Evolutionary conservation across 2,888 invertebrate species (phyloP).

Genomic region (Charanyca ferruginea): DNA sequence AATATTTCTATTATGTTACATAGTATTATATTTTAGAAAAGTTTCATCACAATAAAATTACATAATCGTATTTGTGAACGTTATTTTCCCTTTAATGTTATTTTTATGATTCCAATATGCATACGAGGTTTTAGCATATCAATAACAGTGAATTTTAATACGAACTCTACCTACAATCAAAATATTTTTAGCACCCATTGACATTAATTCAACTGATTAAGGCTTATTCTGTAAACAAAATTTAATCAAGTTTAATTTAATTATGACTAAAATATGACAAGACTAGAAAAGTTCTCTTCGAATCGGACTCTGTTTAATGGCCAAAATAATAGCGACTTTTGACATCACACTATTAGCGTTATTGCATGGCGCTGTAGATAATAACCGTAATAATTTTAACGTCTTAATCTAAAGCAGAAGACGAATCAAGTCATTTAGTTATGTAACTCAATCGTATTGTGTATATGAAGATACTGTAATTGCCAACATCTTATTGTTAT

Average conservation of each 20-base stretch:
- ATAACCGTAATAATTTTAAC: background rate
- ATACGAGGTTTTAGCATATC: constrained; percentile 21
- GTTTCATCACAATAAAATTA: constrained; percentile 43
- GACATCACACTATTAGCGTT: background rate
- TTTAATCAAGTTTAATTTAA: background rate
- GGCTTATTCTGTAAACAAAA: no score
- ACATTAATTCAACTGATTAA: background rate
- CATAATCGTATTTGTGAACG: constrained; percentile 30
- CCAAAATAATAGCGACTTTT: background rate
- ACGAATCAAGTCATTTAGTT: constrained; percentile 1
- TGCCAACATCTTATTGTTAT: background rate
- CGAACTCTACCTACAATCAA: background rate
- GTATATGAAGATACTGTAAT: constrained; percentile 3
- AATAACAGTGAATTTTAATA: constrained; percentile 10
- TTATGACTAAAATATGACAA: background rate
- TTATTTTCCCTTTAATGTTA: constrained; percentile 24
- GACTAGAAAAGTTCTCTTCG: background rate
- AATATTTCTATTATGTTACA: constrained; percentile 20
- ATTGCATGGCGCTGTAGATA: background rate
- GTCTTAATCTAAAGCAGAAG: background rate
- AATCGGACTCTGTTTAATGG: background rate
- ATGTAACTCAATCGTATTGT: constrained; percentile 5
- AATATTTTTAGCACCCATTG: constrained; percentile 4
- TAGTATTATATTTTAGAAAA: constrained; percentile 33
- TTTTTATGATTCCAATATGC: constrained; percentile 39